Evolutionary conservation across 2,113 vertebrate genomes (phyloP), one percentile per base, ranked within the genome.

Genomic region (Porphyrio hochstetteri): DNA sequence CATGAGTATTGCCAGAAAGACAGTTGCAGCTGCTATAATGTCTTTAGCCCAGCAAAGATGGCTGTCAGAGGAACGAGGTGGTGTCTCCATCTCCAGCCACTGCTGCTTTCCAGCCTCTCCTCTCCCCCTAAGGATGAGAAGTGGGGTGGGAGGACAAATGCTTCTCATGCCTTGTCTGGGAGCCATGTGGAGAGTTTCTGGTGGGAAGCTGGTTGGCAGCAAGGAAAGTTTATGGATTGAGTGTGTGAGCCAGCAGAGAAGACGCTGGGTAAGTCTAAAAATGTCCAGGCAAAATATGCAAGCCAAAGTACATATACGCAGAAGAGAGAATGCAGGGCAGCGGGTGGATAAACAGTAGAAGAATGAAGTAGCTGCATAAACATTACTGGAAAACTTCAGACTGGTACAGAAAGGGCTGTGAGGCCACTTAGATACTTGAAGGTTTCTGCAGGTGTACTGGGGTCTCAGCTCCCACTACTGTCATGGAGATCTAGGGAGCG

Each of bases 191-290:
- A 87, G 88, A 84, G 13, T 82, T 95, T 94, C 86, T 84, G 86
- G 50, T 93, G 95, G 69, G 88, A 95, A 94, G 61, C 44, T 74
- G 65, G 64, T 81, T 97, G 86, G 76, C 95, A 96, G 76, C 35
- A 65, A 81, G 18, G 38, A 57, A 86, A 75, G 88, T 92, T 93
- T 92, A 92, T 52, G 68, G 69, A 75, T 15, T 0, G 4, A 86
- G 76, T 33, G 23, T 79, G 72, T 76, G 77, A 91, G 93, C 86
- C 92, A 96, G 82, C 53, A 67, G 38, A 92, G 72, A 71, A 96
- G 92, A 94, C 3, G 7, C 60, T 90, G 93, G 68, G 48, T 93
- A 83, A 78, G 44, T 92, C 90, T 96, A 92, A 83, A 93, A 96
- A 92, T 81, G 92, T 93, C 95, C 0, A 0, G 69, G 80, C 82